A percentile compares a stretch with the other conserved stretches of the same genome.
phyloP scores from a whole-genome alignment of 2,888 invertebrate species.

The Cataglyphis altisquamis region DNA sequence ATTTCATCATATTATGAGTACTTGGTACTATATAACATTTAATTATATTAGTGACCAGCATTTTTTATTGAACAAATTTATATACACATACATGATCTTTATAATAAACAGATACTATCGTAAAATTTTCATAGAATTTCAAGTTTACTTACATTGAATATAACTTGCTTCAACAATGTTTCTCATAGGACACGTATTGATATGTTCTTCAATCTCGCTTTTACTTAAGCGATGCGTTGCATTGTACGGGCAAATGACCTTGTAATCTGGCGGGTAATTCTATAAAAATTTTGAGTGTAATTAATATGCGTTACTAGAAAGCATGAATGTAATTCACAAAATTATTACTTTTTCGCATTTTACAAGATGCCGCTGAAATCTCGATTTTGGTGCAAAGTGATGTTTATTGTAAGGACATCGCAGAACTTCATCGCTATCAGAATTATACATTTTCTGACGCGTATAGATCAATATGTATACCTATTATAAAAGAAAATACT shows the following conservation, averaged over 20 bases:
- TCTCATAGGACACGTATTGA: slow-evolving; percentile 75
- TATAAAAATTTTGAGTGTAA: slow-evolving; percentile 54
- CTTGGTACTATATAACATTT: slow-evolving; percentile 33
- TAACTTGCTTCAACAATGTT: slow-evolving; percentile 44
- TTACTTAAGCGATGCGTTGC: slow-evolving; percentile 81
- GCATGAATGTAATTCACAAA: background rate
- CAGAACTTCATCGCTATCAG: slow-evolving; percentile 27
- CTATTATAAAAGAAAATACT: background rate
- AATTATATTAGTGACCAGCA: background rate
- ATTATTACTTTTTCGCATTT: slow-evolving; percentile 83
- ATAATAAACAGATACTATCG: background rate
- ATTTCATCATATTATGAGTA: slow-evolving; percentile 43
- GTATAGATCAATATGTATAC: background rate
- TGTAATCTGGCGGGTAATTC: slow-evolving; percentile 80
- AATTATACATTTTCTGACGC: background rate
- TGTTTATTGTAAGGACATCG: slow-evolving; percentile 80
- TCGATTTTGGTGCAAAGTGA: slow-evolving; percentile 78
- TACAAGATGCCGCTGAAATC: slow-evolving; percentile 81
- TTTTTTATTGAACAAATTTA: background rate
- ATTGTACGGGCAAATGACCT: slow-evolving; percentile 82
- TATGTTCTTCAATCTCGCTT: slow-evolving; percentile 78
- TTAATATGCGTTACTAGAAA: background rate
- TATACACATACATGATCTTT: background rate
- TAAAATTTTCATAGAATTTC: background rate
- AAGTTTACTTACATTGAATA: slow-evolving; percentile 63